Percentiles rank a stretch among this genome's conserved stretches.
Conservation (phyloP, 1,140 invertebrate species). For the Bombus confusus region DNA sequence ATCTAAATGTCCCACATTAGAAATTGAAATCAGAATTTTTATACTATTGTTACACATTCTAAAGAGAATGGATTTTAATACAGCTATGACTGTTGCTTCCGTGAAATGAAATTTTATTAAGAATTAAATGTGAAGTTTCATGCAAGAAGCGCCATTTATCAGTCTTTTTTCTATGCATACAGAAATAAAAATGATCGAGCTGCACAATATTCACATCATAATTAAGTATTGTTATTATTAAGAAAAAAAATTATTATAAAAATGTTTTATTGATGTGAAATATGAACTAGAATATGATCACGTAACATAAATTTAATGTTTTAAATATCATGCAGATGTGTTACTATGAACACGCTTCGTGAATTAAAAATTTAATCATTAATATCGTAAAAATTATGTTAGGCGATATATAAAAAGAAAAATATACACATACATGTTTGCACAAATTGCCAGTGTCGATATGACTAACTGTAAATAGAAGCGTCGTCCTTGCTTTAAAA, state of each 20-base stretch:
- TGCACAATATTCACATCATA: slow-evolving; percentile 41
- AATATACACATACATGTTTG: slow-evolving; percentile 28
- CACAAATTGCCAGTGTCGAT: slow-evolving; percentile 10
- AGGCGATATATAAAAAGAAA: slow-evolving; percentile 34
- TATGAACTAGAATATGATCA: slow-evolving; percentile 16
- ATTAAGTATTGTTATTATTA: slow-evolving; percentile 33
- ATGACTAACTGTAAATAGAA: slow-evolving; percentile 3
- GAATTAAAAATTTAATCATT: slow-evolving; percentile 34
- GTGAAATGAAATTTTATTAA: slow-evolving; percentile 36
- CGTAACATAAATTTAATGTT: slow-evolving; percentile 54
- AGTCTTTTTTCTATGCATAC: slow-evolving; percentile 38
- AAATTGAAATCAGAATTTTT: slow-evolving; percentile 51
- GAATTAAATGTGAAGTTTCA: slow-evolving; percentile 10
- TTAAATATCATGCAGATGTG: slow-evolving; percentile 26
- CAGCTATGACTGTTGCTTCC: slow-evolving; percentile 24
- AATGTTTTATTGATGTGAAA: slow-evolving; percentile 31
- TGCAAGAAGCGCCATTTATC: not conserved
- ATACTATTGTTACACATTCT: slow-evolving; percentile 41
- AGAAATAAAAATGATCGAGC: slow-evolving; percentile 34
- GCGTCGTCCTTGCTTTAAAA: slow-evolving; percentile 8
- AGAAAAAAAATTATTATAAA: slow-evolving; percentile 23
- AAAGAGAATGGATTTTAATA: slow-evolving; percentile 16
- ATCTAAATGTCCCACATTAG: slow-evolving; percentile 16
- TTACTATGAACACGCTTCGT: slow-evolving; percentile 5
- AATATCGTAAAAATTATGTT: slow-evolving; percentile 55